Conservation (phyloP, 2,113 vertebrate species). For the Dissostichus mawsoni region DNA sequence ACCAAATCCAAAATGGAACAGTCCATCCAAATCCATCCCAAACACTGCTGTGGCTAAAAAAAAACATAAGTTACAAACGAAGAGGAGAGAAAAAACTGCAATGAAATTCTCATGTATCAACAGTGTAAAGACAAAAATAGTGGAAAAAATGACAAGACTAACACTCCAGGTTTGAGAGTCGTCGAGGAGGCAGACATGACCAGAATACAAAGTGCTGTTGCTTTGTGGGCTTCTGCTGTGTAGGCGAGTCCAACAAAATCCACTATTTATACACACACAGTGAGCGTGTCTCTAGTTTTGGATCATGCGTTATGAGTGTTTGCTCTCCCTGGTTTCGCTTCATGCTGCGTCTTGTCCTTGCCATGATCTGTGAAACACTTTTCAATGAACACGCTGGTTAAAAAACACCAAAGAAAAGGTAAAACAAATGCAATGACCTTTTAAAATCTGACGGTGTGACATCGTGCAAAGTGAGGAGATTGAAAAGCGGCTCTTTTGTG, state of each 20-base stretch:
- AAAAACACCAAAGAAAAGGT: background rate
- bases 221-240: conserved; percentile 44
- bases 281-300: conserved; percentile 19
- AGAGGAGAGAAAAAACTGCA: background rate
- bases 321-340: conserved; percentile 2
- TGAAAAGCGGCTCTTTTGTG: background rate
- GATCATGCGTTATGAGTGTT: conserved; percentile 14
- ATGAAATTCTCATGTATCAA: conserved; percentile 2
- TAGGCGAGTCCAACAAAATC: conserved; percentile 37
- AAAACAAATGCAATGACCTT: background rate
- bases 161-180: conserved; percentile 30
- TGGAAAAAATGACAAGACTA: background rate
- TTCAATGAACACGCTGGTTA: background rate
- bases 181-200: conserved; percentile 36
- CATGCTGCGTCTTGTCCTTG: background rate
- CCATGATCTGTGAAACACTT: background rate
- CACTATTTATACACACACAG: conserved; percentile 32
- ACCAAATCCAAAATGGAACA: background rate
- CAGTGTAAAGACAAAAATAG: background rate
- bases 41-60: background rate
- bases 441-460: background rate
- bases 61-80: background rate
- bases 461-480: background rate
- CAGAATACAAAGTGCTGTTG: conserved; percentile 40
- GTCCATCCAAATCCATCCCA: background rate